Evolutionary conservation across 1,140 invertebrate genomes (phyloP).

Genomic region (Atta cephalotes): DNA sequence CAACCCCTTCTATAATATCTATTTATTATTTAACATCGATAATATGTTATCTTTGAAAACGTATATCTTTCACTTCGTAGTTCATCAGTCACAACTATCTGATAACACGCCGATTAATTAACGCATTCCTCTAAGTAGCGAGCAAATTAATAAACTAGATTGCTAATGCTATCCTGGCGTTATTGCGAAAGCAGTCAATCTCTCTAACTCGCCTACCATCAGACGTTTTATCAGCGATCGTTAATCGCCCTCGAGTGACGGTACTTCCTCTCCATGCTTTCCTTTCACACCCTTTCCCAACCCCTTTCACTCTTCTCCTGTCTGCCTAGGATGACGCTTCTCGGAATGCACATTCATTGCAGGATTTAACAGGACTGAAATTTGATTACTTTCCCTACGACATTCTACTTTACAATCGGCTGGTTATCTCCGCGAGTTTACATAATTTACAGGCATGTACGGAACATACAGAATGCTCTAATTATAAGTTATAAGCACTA

Average conservation of each 20-base stretch:
- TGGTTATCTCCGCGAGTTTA: conserved; percentile 37
- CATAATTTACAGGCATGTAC: conserved; percentile 22
- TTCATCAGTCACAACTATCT: conserved; percentile 33
- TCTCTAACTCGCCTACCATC: conserved; percentile 55
- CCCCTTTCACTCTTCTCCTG: neutral
- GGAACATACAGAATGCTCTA: neutral
- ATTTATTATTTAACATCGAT: neutral
- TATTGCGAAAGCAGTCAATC: conserved; percentile 63
- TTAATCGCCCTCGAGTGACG: conserved; percentile 67
- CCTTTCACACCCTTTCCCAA: conserved; percentile 14
- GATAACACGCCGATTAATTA: conserved; percentile 50
- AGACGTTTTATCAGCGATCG: conserved; percentile 67
- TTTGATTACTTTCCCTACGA: conserved; percentile 71
- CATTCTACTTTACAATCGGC: conserved; percentile 64
- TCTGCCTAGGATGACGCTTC: conserved; percentile 22
- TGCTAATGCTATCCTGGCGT: conserved; percentile 44
- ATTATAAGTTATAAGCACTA: neutral
- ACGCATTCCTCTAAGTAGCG: conserved; percentile 41
- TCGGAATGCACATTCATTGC: conserved; percentile 55
- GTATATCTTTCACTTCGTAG: neutral
- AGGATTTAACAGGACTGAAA: conserved; percentile 65
- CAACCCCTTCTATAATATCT: neutral
- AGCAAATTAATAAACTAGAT: conserved; percentile 66
- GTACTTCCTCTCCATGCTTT: conserved; percentile 51
- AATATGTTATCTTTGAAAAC: neutral